Conservation (phyloP, 1,140 invertebrate species). For the Chironomus tepperi region DNA sequence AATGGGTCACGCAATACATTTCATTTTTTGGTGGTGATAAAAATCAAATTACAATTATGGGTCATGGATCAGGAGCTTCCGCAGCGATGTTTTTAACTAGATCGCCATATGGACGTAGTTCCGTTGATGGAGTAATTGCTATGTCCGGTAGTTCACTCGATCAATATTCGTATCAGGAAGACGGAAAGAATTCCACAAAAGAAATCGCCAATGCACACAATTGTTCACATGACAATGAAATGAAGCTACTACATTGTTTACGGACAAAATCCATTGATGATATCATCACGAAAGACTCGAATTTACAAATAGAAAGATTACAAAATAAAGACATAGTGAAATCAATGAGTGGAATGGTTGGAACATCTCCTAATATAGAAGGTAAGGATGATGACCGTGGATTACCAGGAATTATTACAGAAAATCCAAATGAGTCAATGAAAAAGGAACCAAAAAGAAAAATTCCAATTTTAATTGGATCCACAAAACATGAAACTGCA, state of each 20-base stretch:
- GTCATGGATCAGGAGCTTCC: constrained; percentile 58
- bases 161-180: constrained; percentile 50
- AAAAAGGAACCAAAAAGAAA: constrained; percentile 43
- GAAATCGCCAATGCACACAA: constrained; percentile 44
- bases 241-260: constrained; percentile 50
- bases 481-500: constrained; percentile 60
- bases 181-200: constrained; percentile 43
- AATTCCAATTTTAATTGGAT: constrained; percentile 59
- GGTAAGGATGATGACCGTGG: constrained; percentile 50
- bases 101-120: constrained; percentile 46
- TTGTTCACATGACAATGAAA: constrained; percentile 42
- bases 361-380: constrained; percentile 52
- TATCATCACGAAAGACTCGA: constrained; percentile 41
- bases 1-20: constrained; percentile 57
- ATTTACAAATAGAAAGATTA: constrained; percentile 41
- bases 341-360: constrained; percentile 39
- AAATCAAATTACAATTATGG: constrained; percentile 52
- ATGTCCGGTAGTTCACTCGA: constrained; percentile 59
- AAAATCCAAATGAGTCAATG: constrained; percentile 49
- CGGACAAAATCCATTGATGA: constrained; percentile 41
- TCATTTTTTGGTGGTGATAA: constrained; percentile 61
- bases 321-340: constrained; percentile 42
- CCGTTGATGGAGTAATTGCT: constrained; percentile 50
- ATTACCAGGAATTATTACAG: constrained; percentile 48
- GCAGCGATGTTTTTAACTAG: constrained; percentile 48